Conservation (phyloP, 1,140 invertebrate genomes). For the Procambarus clarkii region DNA sequence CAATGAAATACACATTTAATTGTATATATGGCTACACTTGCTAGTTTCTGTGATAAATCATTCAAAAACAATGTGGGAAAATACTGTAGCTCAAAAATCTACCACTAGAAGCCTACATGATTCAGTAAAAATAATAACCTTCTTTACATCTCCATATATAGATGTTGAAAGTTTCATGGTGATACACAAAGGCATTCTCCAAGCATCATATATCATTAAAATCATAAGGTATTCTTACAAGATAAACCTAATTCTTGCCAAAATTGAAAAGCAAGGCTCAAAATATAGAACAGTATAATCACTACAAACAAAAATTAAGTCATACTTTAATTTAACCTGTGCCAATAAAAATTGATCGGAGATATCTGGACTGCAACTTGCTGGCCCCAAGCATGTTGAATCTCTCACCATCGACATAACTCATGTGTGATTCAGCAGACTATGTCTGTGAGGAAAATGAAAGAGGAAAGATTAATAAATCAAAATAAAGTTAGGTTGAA, state of each 20-base stretch:
- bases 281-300: background rate
- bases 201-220: background rate
- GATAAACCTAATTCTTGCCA: too few relatives aligned
- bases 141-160: too few relatives aligned
- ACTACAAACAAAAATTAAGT: background rate
- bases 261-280: background rate
- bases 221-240: background rate
- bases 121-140: too few relatives aligned
- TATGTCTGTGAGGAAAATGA: background rate
- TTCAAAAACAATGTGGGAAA: too few relatives aligned
- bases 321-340: conserved; percentile 21
- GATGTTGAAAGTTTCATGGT: too few relatives aligned
- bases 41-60: too few relatives aligned
- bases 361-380: background rate
- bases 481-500: background rate
- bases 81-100: too few relatives aligned
- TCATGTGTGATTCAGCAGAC: background rate
- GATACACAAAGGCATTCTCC: background rate
- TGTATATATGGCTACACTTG: too few relatives aligned
- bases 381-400: background rate
- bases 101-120: too few relatives aligned
- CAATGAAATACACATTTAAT: too few relatives aligned
- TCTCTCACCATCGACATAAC: conserved; percentile 5
- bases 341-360: conserved; percentile 1
- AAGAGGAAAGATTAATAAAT: background rate